phyloP scores from a whole-genome alignment of 2,888 invertebrate genomes.

The Agapetus fuscipes region DNA sequence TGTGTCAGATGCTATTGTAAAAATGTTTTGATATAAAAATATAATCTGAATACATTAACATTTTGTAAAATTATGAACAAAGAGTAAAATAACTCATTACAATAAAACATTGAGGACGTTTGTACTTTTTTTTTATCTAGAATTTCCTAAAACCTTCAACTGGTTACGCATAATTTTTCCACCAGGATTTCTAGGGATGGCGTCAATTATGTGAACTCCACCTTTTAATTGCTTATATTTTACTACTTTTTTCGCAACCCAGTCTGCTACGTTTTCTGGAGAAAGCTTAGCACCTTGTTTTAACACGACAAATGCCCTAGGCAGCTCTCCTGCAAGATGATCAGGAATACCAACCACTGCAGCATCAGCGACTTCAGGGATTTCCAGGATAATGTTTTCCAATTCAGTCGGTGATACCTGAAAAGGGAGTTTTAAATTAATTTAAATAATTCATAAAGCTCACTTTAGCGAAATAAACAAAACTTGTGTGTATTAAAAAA shows the following conservation, averaged over 20 bases:
- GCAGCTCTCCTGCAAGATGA: constrained; percentile 61
- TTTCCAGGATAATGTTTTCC: constrained; percentile 64
- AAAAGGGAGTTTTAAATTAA: too few species aligned
- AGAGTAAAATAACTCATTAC: too few species aligned
- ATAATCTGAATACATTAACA: too few species aligned
- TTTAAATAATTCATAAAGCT: too few species aligned
- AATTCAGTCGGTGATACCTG: constrained; percentile 82
- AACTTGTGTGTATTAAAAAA: too few species aligned
- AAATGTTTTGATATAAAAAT: too few species aligned
- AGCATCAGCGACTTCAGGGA: constrained; percentile 62
- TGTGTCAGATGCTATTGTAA: too few species aligned
- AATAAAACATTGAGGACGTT: too few species aligned
- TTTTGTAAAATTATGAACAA: too few species aligned
- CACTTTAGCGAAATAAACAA: neutral
- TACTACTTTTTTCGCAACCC: constrained; percentile 55
- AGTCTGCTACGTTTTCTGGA: constrained; percentile 46
- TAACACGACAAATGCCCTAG: constrained; percentile 62
- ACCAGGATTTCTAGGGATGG: constrained; percentile 63
- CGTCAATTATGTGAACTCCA: constrained; percentile 57
- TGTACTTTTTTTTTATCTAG: too few species aligned
- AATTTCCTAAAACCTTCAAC: constrained; percentile 48
- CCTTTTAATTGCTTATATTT: constrained; percentile 64
- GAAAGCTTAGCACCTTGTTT: constrained; percentile 44
- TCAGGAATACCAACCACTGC: constrained; percentile 72
- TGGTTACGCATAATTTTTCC: constrained; percentile 69